These are phyloP conservation scores for Amphiura filiformis DNA, from an alignment of 35 echinoderm and acorn worm genomes.

Conservation along the genomic window DNA sequence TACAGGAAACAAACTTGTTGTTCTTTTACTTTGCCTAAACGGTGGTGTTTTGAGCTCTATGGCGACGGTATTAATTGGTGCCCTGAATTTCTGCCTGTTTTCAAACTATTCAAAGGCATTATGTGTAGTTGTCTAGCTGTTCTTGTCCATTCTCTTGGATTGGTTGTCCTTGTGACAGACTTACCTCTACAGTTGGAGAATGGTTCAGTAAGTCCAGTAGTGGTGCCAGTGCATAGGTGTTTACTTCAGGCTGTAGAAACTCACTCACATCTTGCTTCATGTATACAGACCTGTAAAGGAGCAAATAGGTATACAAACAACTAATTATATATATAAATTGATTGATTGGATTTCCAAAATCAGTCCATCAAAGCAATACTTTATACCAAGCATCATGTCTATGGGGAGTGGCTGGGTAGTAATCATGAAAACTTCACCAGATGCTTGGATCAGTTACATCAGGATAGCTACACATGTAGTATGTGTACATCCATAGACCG, in stretches of 20 bases:
- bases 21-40: too few species aligned
- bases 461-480: not conserved
- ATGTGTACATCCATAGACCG: too few species aligned
- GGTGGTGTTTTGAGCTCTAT: too few species aligned
- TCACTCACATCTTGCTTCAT: constrained; percentile 19
- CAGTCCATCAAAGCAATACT: not conserved
- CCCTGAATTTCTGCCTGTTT: too few species aligned
- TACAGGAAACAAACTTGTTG: too few species aligned
- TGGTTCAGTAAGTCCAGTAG: constrained; percentile 90
- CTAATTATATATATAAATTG: constrained; percentile 5
- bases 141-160: too few species aligned
- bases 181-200: constrained; percentile 64
- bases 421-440: not conserved
- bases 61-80: too few species aligned
- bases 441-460: not conserved
- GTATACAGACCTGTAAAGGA: constrained; percentile 27
- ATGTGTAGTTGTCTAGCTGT: too few species aligned
- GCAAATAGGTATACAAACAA: too few species aligned
- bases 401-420: not conserved
- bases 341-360: not conserved
- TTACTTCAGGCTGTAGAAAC: constrained; percentile 6
- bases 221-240: constrained; percentile 76
- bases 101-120: too few species aligned
- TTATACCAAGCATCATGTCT: not conserved
- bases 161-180: too few species aligned